Evolutionary conservation across 2,113 vertebrate species (phyloP), one percentile per base, ranked within the genome.

Genomic region (Elanoides forficatus): DNA sequence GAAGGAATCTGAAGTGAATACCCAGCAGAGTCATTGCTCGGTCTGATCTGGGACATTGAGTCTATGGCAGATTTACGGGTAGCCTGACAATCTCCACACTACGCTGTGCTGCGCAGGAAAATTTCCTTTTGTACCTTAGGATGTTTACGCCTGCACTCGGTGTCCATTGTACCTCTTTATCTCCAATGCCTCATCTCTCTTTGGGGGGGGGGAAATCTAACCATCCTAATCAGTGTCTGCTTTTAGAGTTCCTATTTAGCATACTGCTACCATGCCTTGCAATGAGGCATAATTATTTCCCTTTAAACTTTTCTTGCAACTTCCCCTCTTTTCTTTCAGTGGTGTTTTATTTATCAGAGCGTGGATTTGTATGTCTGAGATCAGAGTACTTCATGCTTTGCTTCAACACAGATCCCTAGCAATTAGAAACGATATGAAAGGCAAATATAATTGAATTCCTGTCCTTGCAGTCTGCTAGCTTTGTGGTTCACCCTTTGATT

Each of bases 361-460:
- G 75, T 72, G 30, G 90, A 89, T 96, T 85, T 89, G 47, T 93
- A 71, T 25, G 72, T 91, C 66, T 75, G 43, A 91, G 78, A 85
- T 87, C 56, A 94, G 47, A 96, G 62, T 75, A 34, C 25, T 63
- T 85, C 56, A 38, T 87, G 43, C 56, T 79, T 94, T 80, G 23
- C 52, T 93, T 82, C n/a, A 47, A n/a, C 26, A 15, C 19, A 76
- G 58, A 88, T 82, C 15, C 40, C 87, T 82, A 81, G 62, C 36
- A 81, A 94, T 85, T 87, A 91, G 60, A 85, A 96, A 65, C 0
- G 0, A 40, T 82, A 65, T 65, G 62, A 96, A 97, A 94, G 70
- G n/a, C 36, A 87, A 94, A 70, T 91, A 91, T 84, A 94, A 96
- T 96, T 89, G 83, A 91, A 79, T 94, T 68, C 11, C 84, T 91